These are phyloP conservation scores for Haliclona indistincta DNA, from an alignment of 37 sponge, comb jelly and placozoan species.

Conservation along the genomic window DNA sequence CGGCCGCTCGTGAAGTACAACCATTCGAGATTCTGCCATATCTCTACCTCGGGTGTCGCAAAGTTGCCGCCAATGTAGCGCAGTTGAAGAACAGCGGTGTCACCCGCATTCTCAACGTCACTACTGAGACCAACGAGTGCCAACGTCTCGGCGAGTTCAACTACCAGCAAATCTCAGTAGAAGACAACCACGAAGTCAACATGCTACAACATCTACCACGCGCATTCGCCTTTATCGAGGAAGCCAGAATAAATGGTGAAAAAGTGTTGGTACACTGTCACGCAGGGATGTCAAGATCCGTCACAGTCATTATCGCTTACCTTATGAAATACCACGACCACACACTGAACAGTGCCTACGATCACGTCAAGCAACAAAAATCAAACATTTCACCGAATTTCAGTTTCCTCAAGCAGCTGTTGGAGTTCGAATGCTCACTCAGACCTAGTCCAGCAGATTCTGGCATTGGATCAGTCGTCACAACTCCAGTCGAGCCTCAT, in stretches of 20 bases:
- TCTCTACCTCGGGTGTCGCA: constrained; percentile 67
- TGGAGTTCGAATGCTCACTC: constrained; percentile 59
- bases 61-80: constrained; percentile 34
- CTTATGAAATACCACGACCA: constrained; percentile 75
- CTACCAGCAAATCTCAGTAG: constrained; percentile 87
- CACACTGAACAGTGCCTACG: constrained; percentile 77
- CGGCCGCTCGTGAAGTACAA: neutral
- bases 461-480: constrained; percentile 29
- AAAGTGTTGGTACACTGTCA: constrained; percentile 90
- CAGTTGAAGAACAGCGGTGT: constrained; percentile 20
- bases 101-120: constrained; percentile 64
- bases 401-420: constrained; percentile 89
- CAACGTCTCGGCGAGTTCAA: constrained; percentile 22
- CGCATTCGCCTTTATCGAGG: constrained; percentile 87
- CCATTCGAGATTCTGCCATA: constrained; percentile 66
- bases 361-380: constrained; percentile 77
- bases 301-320: constrained; percentile 85
- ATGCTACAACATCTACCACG: constrained; percentile 62
- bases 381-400: constrained; percentile 82
- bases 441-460: constrained; percentile 65
- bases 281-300: constrained; percentile 89
- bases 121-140: constrained; percentile 42
- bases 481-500: constrained; percentile 19
- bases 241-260: constrained; percentile 53
- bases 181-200: constrained; percentile 75